Base-by-base conservation (phyloP, 1,140 invertebrate species). In the Drosophila santomea region DNA sequence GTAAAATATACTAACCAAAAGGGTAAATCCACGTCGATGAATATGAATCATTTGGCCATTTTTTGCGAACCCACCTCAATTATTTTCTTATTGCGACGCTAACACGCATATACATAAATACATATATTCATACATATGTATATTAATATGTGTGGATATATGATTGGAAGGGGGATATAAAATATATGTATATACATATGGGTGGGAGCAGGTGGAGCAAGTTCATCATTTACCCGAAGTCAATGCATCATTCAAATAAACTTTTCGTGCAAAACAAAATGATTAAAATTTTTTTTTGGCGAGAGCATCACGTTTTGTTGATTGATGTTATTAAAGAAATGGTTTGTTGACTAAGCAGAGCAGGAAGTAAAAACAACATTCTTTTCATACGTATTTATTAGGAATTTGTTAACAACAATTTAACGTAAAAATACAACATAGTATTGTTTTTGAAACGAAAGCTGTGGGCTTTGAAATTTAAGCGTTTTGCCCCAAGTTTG, bases 61-160 rank as follows among this genome's bases (percentile, higher is more conserved):
- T 45, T 55, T 45, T 32, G 23, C 35, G 62, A 76, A 41, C 74
- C 74, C 74, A 76, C 74, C 74, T 76, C 74, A 76, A 76, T 76
- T 76, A 76, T 67, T 75, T 76, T 76, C 55, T 76, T 76, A 67
- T 76, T 76, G 72, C 72, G 74, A 54, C 59, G 71, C 57, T 41
- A 39, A 17, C 57, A 45, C 28, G 55, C 58, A 43, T 60, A 47
- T 41, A 61, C 25, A n/a, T 52, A 38, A 38, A 32, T 15, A 36
- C 23, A 51, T 15, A 57, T 57, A 56, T 28, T 10, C 20, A 1
- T 32, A 32, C 2, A 32, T 32, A 32, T 11, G 15, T 36, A 51
- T 11, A 39, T 60, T n/a, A n/a, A 55, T 25, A 20, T 28, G 32
- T 45, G 38, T 39, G 17, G 23, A 39, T 69, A 45, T 66, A 17